phyloP scores from a whole-genome alignment of 2,888 invertebrate genomes.

The Lasioglossum zephyrum region DNA sequence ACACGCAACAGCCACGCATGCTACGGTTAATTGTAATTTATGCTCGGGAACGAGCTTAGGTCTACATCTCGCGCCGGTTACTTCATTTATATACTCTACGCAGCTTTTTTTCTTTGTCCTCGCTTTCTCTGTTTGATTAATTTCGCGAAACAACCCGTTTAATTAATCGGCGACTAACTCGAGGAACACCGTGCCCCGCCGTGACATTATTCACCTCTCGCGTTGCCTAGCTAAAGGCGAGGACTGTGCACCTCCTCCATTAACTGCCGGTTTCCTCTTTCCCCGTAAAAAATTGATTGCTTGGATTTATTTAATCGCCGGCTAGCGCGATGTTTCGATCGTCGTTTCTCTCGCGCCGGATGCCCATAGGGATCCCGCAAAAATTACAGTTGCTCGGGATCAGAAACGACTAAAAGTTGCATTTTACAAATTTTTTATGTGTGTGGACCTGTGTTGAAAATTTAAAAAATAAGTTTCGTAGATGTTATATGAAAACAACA shows the following conservation, averaged over 20 bases:
- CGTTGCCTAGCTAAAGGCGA: neutral
- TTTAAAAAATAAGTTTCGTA: too few relatives aligned
- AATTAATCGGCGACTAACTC: slow-evolving; percentile 50
- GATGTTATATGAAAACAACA: too few relatives aligned
- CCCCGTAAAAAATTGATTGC: slow-evolving; percentile 1
- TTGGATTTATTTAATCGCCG: slow-evolving; percentile 10
- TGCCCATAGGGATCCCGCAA: too few relatives aligned
- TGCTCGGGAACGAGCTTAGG: slow-evolving; percentile 60
- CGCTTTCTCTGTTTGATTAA: slow-evolving; percentile 49
- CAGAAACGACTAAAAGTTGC: too few relatives aligned
- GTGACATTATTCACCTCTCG: slow-evolving; percentile 27
- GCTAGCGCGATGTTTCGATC: neutral
- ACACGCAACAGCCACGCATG: slow-evolving; percentile 61
- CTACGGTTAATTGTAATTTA: slow-evolving; percentile 77
- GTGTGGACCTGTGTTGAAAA: too few relatives aligned
- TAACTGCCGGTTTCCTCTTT: neutral
- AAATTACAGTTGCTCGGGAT: too few relatives aligned
- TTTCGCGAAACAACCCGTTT: slow-evolving; percentile 50
- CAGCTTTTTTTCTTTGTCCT: slow-evolving; percentile 58
- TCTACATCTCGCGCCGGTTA: slow-evolving; percentile 46
- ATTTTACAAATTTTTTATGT: too few relatives aligned
- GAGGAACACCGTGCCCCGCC: slow-evolving; percentile 30
- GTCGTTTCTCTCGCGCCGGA: neutral
- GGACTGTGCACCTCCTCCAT: neutral
- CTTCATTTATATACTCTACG: slow-evolving; percentile 54